Evolutionary conservation across 2,113 vertebrate genomes (phyloP), one percentile per base, ranked within the genome.

Genomic region (Trichechus manatus): DNA sequence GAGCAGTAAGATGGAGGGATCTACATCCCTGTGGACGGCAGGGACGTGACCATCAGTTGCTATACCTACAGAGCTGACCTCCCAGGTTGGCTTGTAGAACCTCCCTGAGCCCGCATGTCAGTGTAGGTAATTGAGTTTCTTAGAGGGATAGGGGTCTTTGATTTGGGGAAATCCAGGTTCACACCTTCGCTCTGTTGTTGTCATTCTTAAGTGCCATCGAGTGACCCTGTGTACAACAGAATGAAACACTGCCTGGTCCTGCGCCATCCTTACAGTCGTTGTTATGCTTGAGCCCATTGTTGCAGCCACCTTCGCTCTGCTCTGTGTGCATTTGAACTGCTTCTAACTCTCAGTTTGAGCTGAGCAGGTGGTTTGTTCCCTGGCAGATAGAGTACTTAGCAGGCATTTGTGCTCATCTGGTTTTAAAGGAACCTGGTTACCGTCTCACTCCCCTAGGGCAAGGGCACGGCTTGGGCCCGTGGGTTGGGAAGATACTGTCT

Each of bases 41-140:
- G 13, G 31, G 66, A 3, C 6, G 29, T 1, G 8, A 0, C 36
- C 39, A 39, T 47, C 47, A n/a, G 13, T 27, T 25, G 0, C 25
- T 13, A 6, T 59, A 25, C 17, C 66, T 59, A 42, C 22, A 70
- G 79, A 36, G 66, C 61, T 1, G 31, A 27, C 1, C 2, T 79
- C 25, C 9, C 0, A 47, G 64, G 64, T 11, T 5, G 0, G 22
- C 0, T 8, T 19, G 20, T 8, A 23, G 15, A 23, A 1, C 6
- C 29, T 33, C 19, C 0, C 2, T 6, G n/a, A 66, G 17, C 23
- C n/a, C 39, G 8, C 0, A 0, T 9, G 74, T 53, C 83, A 22
- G 15, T 1, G 1, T 2, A 4, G 25, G 39, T 27, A 9, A 14
- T 27, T 31, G 61, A 9, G 20, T 74, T 82, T 29, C 84, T 66